Percentiles rank a stretch among this genome's conserved stretches.
phyloP scores from a whole-genome alignment of 2,888 invertebrate genomes.

The Cistogaster globosa region DNA sequence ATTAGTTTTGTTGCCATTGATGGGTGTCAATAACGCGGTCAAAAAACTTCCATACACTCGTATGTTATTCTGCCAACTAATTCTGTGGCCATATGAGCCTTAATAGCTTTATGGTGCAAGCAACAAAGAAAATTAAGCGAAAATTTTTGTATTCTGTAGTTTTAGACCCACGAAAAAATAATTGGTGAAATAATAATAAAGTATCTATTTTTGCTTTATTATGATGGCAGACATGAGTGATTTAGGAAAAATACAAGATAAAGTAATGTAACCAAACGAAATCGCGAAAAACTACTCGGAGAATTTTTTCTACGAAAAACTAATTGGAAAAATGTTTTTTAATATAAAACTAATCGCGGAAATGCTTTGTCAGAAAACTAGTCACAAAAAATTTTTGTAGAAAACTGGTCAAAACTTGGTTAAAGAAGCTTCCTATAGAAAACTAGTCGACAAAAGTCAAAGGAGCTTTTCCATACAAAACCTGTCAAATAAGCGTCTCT shows the following conservation, averaged over 20 bases:
- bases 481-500: no score
- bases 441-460: no score
- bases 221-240: not conserved
- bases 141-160: not conserved
- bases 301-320: no score
- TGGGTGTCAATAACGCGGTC: slow-evolving; percentile 72
- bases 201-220: not conserved
- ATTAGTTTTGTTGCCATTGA: slow-evolving; percentile 75
- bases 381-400: no score
- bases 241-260: not conserved
- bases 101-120: not conserved
- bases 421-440: no score
- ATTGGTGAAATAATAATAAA: not conserved
- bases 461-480: no score
- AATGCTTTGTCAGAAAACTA: no score
- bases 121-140: not conserved
- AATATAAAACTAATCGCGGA: no score
- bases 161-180: not conserved
- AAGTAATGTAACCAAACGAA: not conserved
- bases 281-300: no score
- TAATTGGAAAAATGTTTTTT: no score
- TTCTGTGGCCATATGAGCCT: not conserved
- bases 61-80: slow-evolving; percentile 11
- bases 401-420: no score
- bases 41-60: slow-evolving; percentile 52